A percentile compares a stretch with the other conserved stretches of the same genome.
phyloP scores from a whole-genome alignment of 2,113 vertebrate genomes.

The Microtus ochrogaster region DNA sequence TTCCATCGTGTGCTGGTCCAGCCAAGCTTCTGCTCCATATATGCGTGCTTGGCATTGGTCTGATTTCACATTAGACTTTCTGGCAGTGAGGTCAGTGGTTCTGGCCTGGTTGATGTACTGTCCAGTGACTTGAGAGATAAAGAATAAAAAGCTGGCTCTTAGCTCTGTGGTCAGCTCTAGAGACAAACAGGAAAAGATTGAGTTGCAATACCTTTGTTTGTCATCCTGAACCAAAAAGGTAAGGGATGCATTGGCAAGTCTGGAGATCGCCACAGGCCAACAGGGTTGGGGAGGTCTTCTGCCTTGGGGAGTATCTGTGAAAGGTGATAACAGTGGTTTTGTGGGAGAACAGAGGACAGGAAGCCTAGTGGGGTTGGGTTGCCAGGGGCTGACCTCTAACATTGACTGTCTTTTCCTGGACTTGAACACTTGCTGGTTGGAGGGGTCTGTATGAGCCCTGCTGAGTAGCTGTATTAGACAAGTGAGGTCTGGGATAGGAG shows the following conservation, averaged over 20 bases:
- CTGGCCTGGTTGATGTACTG: background rate
- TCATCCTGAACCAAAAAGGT: background rate
- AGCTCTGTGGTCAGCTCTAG: background rate
- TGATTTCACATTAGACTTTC: background rate
- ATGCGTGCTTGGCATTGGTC: background rate
- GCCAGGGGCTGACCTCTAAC: background rate
- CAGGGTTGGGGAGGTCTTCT: fast-evolving
- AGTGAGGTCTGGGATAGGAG: background rate
- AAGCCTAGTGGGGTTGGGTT: background rate
- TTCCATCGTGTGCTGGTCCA: background rate
- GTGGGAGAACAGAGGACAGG: background rate
- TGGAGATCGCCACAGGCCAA: no score
- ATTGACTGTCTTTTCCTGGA: background rate
- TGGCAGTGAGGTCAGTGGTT: background rate
- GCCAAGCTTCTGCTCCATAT: background rate
- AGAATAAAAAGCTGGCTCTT: background rate
- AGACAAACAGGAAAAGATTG: background rate
- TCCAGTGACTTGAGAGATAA: background rate
- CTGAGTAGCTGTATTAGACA: background rate
- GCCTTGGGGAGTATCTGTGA: background rate
- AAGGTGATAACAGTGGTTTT: background rate
- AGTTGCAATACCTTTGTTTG: background rate
- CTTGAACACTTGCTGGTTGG: background rate
- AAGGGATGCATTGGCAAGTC: background rate
- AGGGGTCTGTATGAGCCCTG: background rate